phyloP scores from a whole-genome alignment of 2,888 invertebrate species.

The Latheticus oryzae region DNA sequence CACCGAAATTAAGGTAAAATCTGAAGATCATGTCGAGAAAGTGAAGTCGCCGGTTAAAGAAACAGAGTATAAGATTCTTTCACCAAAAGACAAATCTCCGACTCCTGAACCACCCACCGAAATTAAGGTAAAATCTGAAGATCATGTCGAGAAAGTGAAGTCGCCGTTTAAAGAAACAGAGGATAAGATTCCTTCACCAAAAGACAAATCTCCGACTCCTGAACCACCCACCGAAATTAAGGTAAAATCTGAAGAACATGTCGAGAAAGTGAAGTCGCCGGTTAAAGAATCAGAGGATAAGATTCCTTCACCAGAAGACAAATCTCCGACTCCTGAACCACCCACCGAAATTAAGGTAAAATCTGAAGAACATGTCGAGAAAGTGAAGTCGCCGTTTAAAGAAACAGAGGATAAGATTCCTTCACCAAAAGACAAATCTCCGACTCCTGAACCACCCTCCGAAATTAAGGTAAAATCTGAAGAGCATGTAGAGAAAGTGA shows the following conservation, averaged over 20 bases:
- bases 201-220: conserved; percentile 10
- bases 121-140: conserved; percentile 1
- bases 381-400: conserved; percentile 23
- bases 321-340: background rate
- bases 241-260: background rate
- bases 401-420: conserved; percentile 2
- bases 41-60: conserved; percentile 31
- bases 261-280: conserved; percentile 1
- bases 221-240: conserved; percentile 4
- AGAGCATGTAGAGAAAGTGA: background rate
- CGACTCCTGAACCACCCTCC: background rate
- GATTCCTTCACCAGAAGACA: conserved; percentile 1
- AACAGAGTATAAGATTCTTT: conserved; percentile 39
- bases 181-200: conserved; percentile 12
- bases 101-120: conserved; percentile 3
- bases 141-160: background rate
- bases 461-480: background rate
- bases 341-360: conserved; percentile 2
- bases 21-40: background rate
- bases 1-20: conserved; percentile 1
- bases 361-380: background rate
- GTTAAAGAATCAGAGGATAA: background rate
- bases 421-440: background rate
- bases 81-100: conserved; percentile 10
- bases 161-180: conserved; percentile 9